phyloP scores from a whole-genome alignment of 2,797 vertebrate species.

The Malacoraja senta region DNA sequence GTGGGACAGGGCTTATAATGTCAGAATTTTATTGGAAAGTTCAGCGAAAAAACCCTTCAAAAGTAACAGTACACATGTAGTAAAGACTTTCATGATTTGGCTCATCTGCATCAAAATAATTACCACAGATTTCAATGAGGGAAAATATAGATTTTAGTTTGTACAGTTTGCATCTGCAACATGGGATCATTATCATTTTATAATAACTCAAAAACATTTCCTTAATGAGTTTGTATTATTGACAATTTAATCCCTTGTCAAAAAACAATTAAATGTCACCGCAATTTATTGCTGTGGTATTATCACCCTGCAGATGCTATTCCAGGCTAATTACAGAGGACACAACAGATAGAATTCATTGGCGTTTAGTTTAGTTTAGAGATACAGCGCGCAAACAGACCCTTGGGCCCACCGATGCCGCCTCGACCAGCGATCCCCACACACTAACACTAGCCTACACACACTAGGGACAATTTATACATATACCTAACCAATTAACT shows the following conservation, averaged over 20 bases:
- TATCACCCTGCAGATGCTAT: not conserved
- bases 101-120: constrained; percentile 6
- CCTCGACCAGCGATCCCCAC: no score
- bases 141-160: not conserved
- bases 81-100: not conserved
- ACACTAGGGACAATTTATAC: no score
- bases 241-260: not conserved
- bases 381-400: no score
- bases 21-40: no score
- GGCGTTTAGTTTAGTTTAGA: no score
- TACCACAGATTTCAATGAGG: not conserved
- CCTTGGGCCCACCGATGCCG: no score
- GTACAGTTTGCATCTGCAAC: not conserved
- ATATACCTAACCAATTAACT: no score
- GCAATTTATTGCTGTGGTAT: not conserved
- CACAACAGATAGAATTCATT: not conserved
- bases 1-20: no score
- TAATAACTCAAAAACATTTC: not conserved
- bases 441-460: no score
- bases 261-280: constrained; percentile 2
- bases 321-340: not conserved
- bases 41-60: no score
- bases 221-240: not conserved
- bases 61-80: not conserved
- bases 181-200: not conserved